Base-by-base conservation (phyloP, 2,113 vertebrate species). In the Ptilorrhoa leucosticta region DNA sequence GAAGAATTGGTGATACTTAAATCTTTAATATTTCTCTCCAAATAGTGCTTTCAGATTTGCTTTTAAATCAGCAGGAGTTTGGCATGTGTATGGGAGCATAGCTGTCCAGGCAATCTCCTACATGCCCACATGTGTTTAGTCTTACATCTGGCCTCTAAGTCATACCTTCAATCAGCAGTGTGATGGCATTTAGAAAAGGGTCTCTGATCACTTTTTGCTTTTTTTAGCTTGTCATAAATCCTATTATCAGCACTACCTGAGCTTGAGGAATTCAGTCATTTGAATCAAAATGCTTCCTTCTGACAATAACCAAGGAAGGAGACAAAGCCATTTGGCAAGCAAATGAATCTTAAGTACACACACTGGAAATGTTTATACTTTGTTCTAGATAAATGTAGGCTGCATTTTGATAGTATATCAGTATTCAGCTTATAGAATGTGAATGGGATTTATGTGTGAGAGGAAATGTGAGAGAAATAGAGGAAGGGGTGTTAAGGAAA, bases 341-440 rank as follows among this genome's bases (percentile, higher is more conserved):
- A 92, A 95, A 83, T 93, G 92, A 95, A 92, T 95, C 91, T 91
- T 90, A 93, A 96, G 57, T 96, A 92, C 90, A 95, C 82, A 87
- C 71, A 81, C 57, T 95, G 73, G 85, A 92, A 94, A 94, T 95
- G 94, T 94, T 97, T 97, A 93, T 93, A 92, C 81, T 92, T 91
- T 44, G 21, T 94, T 93, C 80, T 83, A 94, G 91, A 96, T 95
- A 95, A 91, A 93, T 58, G 87, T 94, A 89, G 61, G 50, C 58
- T 88, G 75, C 48, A 40, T 92, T 94, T 90, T 94, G 89, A 88
- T 94, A 95, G 66, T 93, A 6, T 91, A 92, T 89, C 83, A 69
- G 45, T 72, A 65, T 92, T 94, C 58, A 2, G 76, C 87, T 86
- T 90, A 91, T 56, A 93, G 85, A 91, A 92, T 83, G 63, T 72